Evolutionary conservation across 2,888 invertebrate genomes (phyloP), one percentile per base, ranked within the genome.

Genomic region (Agonopterix subpropinquella): DNA sequence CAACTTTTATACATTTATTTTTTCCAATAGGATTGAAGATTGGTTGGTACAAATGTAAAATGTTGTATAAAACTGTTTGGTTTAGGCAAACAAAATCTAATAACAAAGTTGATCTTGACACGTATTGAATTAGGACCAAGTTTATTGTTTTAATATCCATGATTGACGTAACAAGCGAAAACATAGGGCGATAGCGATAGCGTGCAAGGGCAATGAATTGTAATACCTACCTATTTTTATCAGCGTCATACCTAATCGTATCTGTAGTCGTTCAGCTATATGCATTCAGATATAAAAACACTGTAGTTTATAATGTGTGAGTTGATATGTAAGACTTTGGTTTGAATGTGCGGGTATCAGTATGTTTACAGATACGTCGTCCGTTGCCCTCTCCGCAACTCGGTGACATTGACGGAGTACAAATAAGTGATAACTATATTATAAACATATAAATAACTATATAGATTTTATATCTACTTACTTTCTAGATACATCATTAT

Each of bases 321-420:
- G 57, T 65, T 57, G 56, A 65, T 70, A 66, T 66, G 61, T 55
- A 53, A 62, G 55, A 62, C 57, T 60, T 47, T 47, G 37, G 47
- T 44, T 28, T 61, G 64, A 64, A 61, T 66, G 68, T 67, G 58
- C 63, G 63, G 56, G 61, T 72, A 63, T 71, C 59, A 70, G 69
- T 72, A 67, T 77, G 65, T 65, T 66, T 73, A 65, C 67, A 81
- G 80, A 83, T 83, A 86, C 70, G 64, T 75, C 80, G 88, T 80
- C 71, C 87, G 80, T 86, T 87, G 87, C 84, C 84, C 88, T 78
- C 77, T 66, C 75, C 64, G 68, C 80, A 79, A 84, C 82, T 85
- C 84, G 76, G 83, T 87, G 88, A 88, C 88, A 88, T 88, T 88
- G 88, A 87, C 74, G 69, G 68, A 77, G 75, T 74, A 80, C 81